A percentile compares a stretch with the other conserved stretches of the same genome.
These are phyloP conservation scores for Eueremaeus valkanovi DNA, from an alignment of 2,888 invertebrate genomes.

Conservation along the genomic window DNA sequence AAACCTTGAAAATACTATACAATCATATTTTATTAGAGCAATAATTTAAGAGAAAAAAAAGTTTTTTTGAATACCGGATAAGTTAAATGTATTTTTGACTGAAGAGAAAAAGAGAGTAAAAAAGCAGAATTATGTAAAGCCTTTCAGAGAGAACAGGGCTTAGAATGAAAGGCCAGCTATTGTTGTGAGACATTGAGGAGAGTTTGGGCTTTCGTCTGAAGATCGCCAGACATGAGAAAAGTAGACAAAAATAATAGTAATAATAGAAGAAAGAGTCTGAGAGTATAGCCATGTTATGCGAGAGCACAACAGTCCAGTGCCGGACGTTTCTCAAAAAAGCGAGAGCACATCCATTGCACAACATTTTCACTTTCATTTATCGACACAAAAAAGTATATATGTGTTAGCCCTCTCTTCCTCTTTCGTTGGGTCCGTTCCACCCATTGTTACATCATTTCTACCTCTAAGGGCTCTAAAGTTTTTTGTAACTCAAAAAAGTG, in stretches of 20 bases:
- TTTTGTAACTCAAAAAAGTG: constrained; percentile 1
- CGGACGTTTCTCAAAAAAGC: constrained; percentile 14
- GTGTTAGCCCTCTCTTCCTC: constrained; percentile 29
- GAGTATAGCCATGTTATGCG: neutral
- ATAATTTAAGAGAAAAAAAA: constrained; percentile 14
- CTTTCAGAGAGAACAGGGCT: constrained; percentile 28
- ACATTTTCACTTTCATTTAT: constrained; percentile 31
- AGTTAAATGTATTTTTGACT: constrained; percentile 4
- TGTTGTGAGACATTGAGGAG: neutral
- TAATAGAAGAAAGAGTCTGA: constrained; percentile 4
- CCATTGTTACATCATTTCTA: constrained; percentile 28
- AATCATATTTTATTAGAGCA: constrained; percentile 15
- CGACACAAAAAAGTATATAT: neutral
- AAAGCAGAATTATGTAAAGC: constrained; percentile 29
- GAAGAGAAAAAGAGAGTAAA: neutral
- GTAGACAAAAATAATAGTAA: constrained; percentile 19
- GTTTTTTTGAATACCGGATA: constrained; percentile 10
- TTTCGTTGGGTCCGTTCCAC: neutral
- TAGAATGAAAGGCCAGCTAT: constrained; percentile 9
- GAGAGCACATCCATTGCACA: constrained; percentile 26
- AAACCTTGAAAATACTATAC: neutral
- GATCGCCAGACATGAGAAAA: constrained; percentile 24
- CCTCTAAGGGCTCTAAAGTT: constrained; percentile 15
- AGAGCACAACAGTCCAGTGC: constrained; percentile 4
- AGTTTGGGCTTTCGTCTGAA: neutral